These are phyloP conservation scores for Acronicta psi DNA, from an alignment of 2,888 invertebrate genomes.

Conservation along the genomic window DNA sequence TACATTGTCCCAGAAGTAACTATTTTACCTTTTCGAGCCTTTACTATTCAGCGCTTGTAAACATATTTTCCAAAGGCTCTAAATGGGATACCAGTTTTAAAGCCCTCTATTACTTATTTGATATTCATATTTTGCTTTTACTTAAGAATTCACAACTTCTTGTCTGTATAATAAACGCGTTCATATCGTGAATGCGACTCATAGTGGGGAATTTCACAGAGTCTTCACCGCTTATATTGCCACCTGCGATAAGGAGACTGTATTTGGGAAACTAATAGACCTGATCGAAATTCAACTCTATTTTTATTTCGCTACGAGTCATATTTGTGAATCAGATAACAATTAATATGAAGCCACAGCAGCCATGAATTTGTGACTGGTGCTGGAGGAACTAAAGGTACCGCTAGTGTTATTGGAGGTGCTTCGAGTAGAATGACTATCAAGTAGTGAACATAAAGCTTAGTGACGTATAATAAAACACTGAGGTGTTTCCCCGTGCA, in stretches of 20 bases:
- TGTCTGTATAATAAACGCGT: slow-evolving; percentile 65
- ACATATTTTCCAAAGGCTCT: slow-evolving; percentile 35
- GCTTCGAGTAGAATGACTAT: slow-evolving; percentile 48
- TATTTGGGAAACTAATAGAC: slow-evolving; percentile 59
- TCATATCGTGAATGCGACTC: slow-evolving; percentile 58
- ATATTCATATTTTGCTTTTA: slow-evolving; percentile 57
- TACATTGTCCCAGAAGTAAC: slow-evolving; percentile 10
- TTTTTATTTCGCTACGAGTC: slow-evolving; percentile 21
- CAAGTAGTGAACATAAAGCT: slow-evolving; percentile 22
- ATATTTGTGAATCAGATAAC: slow-evolving; percentile 44
- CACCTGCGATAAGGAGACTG: slow-evolving; percentile 74
- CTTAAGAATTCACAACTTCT: slow-evolving; percentile 61
- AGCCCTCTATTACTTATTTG: slow-evolving; percentile 45
- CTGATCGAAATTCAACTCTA: slow-evolving; percentile 57
- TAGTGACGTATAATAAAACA: slow-evolving; percentile 32
- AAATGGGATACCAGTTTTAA: slow-evolving; percentile 35
- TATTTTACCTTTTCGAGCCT: slow-evolving; percentile 11
- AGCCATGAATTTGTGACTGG: slow-evolving; percentile 69
- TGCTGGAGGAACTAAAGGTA: slow-evolving; percentile 64
- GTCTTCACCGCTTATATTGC: slow-evolving; percentile 69
- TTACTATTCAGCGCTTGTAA: slow-evolving; percentile 23
- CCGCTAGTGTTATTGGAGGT: slow-evolving; percentile 64
- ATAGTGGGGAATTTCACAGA: slow-evolving; percentile 71
- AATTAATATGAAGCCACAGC: slow-evolving; percentile 66
- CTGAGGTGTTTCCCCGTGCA: slow-evolving; percentile 34